Evolutionary conservation across 2,113 vertebrate genomes (phyloP).

Genomic region (Melanostigma gelatinosum): DNA sequence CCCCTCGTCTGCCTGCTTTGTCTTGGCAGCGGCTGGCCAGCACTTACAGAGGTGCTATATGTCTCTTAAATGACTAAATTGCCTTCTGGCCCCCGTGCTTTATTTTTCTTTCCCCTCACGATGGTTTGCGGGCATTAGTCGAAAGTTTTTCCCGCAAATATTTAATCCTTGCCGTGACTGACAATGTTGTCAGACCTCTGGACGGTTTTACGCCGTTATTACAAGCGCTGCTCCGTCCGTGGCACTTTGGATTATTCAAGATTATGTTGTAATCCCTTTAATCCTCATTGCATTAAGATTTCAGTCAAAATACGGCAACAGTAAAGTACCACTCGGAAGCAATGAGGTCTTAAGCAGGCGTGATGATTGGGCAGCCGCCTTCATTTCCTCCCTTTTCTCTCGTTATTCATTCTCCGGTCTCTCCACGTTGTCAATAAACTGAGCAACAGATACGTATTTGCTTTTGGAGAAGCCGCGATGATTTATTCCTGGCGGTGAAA

Average conservation of each 20-base stretch:
- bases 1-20: constrained; percentile 69
- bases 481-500: constrained; percentile 60
- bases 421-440: constrained; percentile 66
- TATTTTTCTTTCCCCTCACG: neutral
- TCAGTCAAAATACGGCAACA: constrained; percentile 96
- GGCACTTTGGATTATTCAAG: constrained; percentile 99
- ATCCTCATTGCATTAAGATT: constrained; percentile 98
- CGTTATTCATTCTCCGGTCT: constrained; percentile 65
- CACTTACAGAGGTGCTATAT: constrained; percentile 74
- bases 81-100: constrained; percentile 63
- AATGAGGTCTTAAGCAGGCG: constrained; percentile 91
- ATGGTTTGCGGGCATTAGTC: constrained; percentile 69
- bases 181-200: constrained; percentile 90
- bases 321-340: constrained; percentile 92
- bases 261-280: constrained; percentile 99
- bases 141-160: constrained; percentile 77
- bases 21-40: constrained; percentile 66
- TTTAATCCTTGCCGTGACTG: constrained; percentile 86
- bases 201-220: constrained; percentile 93
- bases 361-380: constrained; percentile 85
- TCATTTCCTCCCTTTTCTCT: constrained; percentile 69
- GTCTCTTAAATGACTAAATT: constrained; percentile 77
- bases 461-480: constrained; percentile 53
- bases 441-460: constrained; percentile 60
- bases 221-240: constrained; percentile 94